phyloP scores from a whole-genome alignment of 1,140 invertebrate species.

The Liolophura sinensis region DNA sequence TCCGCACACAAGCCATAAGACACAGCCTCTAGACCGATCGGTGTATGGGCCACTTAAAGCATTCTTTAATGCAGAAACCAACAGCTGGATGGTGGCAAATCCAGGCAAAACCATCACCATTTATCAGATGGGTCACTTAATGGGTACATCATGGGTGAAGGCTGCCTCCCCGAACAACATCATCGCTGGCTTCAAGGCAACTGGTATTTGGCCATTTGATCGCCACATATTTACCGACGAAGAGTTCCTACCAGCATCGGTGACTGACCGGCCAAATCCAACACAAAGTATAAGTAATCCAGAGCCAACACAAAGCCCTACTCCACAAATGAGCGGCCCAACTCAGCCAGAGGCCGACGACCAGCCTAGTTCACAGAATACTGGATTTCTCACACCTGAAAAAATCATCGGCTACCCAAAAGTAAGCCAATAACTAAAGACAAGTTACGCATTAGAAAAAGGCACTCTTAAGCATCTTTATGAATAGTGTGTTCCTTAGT shows the following conservation, averaged over 20 bases:
- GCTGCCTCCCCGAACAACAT: slow-evolving; percentile 34
- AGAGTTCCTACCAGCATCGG: slow-evolving; percentile 20
- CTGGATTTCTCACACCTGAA: too few relatives aligned
- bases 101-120: slow-evolving; percentile 42
- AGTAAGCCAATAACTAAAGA: too few relatives aligned
- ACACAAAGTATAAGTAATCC: too few relatives aligned
- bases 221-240: slow-evolving; percentile 26
- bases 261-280: slow-evolving; percentile 25
- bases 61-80: slow-evolving; percentile 23
- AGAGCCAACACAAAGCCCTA: too few relatives aligned
- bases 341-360: too few relatives aligned
- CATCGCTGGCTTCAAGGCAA: slow-evolving; percentile 31
- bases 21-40: slow-evolving; percentile 20
- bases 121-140: slow-evolving; percentile 39
- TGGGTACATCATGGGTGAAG: slow-evolving; percentile 30
- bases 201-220: slow-evolving; percentile 32
- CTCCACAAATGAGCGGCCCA: too few relatives aligned
- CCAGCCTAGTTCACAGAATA: too few relatives aligned
- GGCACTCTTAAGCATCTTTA: too few relatives aligned
- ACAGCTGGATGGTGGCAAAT: slow-evolving; percentile 45
- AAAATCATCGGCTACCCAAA: too few relatives aligned
- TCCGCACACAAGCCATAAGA: slow-evolving; percentile 46
- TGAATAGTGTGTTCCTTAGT: too few relatives aligned
- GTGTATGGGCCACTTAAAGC: slow-evolving; percentile 21
- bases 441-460: too few relatives aligned